Base-by-base conservation (phyloP, 1,140 invertebrate genomes). In the Stegodyphus dumicola region DNA sequence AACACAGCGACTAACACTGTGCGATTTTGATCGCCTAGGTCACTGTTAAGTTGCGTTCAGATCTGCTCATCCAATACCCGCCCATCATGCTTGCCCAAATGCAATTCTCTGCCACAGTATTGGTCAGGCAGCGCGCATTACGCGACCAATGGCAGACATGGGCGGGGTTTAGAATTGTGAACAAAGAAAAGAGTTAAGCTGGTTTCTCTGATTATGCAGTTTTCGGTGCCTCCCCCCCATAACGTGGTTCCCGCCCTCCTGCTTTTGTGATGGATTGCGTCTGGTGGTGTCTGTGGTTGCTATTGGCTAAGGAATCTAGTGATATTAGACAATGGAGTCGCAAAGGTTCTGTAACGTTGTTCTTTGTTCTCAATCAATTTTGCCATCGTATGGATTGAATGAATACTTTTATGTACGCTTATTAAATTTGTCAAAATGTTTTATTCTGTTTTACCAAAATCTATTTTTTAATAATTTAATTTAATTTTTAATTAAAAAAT, bases 1-100 rank as follows among this genome's bases (percentile, higher is more conserved):
- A 83, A 85, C 81, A 85, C 81, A 85, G 73, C 49, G 73, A 77
- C 81, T 52, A 67, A 76, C 73, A 85, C 81, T 85, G 74, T 17
- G 49, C 65, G 74, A 77, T 60, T 77, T 64, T 85, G 81, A 69
- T 65, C 71, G 74, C 81, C 49, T 64, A 70, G 73, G n/a, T 76
- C 49, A 65, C 51, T 85, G 73, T 76, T 69, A 85, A 71, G 54
- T 52, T 18, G 17, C 81, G 60, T 53, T 85, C 71, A 73, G 52
- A 11, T 74, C 79, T 81, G 79, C 79, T 81, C 79, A 81, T 76
- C 81, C 81, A 85, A 85, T 85, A 74, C 81, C 71, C 81, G 81
- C 81, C 81, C 60, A 75, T 85, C 81, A 85, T 76, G 81, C 74
- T 76, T 33, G 74, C 81, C 74, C 81, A 85, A 60, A 85, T 77